Evolutionary conservation across 2,113 vertebrate genomes (phyloP).

Genomic region (Suncus etruscus): DNA sequence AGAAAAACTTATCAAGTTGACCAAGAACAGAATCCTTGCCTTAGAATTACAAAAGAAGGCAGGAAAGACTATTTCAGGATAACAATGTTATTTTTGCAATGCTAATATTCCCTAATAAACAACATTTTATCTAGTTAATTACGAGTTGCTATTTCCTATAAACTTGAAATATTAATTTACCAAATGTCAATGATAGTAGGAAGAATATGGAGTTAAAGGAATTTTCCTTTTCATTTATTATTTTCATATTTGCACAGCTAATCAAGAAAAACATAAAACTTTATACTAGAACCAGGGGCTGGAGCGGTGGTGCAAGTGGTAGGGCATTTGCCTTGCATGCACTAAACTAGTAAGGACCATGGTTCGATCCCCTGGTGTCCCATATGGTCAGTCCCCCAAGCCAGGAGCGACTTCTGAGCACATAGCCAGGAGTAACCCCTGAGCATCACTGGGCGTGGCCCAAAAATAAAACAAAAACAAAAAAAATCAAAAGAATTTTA

Average conservation of each 20-base stretch:
- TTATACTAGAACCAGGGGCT: too few relatives aligned
- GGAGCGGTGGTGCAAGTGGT: too few relatives aligned
- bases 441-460: too few relatives aligned
- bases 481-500: too few relatives aligned
- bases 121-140: not conserved
- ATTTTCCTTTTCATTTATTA: slow-evolving; percentile 36
- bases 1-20: not conserved
- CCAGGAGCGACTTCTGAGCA: too few relatives aligned
- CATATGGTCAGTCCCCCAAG: too few relatives aligned
- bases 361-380: too few relatives aligned
- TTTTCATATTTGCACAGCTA: slow-evolving; percentile 38
- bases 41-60: not conserved
- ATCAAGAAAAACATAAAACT: not conserved
- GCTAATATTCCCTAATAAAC: slow-evolving; percentile 1
- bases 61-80: not conserved
- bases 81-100: not conserved
- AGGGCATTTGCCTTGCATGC: too few relatives aligned
- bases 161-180: slow-evolving; percentile 9
- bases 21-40: not conserved
- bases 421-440: too few relatives aligned
- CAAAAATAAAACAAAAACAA: too few relatives aligned
- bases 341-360: too few relatives aligned
- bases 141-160: slow-evolving; percentile 21
- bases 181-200: not conserved
- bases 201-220: not conserved